phyloP scores from a whole-genome alignment of 2,113 vertebrate genomes.

The Propithecus coquereli region DNA sequence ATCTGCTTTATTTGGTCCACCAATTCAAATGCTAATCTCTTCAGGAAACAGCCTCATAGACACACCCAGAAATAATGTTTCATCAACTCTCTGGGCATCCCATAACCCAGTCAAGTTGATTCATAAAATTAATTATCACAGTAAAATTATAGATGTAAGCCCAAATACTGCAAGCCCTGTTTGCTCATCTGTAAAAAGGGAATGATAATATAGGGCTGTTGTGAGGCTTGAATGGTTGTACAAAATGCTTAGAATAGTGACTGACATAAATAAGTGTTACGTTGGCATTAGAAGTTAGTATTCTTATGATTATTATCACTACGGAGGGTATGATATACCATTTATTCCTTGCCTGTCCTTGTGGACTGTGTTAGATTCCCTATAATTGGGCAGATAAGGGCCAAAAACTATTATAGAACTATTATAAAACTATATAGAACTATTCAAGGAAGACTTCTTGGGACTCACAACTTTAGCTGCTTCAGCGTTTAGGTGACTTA shows the following conservation, averaged over 20 bases:
- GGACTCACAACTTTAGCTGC: background rate
- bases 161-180: background rate
- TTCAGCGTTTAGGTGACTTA: background rate
- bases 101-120: background rate
- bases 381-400: background rate
- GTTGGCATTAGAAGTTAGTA: background rate
- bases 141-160: background rate
- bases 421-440: background rate
- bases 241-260: background rate
- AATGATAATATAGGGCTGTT: background rate
- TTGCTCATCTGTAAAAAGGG: background rate
- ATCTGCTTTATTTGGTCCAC: background rate
- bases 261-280: background rate
- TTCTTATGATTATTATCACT: background rate
- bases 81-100: background rate
- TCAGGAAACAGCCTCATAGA: background rate
- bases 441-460: background rate
- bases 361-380: background rate
- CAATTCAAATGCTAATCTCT: background rate
- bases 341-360: background rate
- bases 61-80: background rate
- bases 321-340: background rate
- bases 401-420: background rate
- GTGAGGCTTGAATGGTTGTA: background rate
- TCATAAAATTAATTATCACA: background rate